Evolutionary conservation across 2,888 invertebrate species (phyloP), one percentile per base, ranked within the genome.

Genomic region (Pemphredon lugubris): DNA sequence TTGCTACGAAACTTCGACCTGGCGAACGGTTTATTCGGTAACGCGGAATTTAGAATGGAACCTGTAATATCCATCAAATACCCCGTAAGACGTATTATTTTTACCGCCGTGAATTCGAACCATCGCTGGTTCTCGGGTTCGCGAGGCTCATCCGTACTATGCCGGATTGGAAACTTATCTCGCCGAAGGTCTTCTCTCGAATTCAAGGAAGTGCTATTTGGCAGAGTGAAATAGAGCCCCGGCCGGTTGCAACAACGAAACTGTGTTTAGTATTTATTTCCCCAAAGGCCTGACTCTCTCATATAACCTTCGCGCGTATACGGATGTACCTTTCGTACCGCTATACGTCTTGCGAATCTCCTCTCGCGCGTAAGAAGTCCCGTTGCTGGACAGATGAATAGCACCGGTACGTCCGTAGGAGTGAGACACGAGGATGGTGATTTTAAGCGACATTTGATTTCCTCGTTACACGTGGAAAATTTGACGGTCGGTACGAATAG

Each of bases 181-280:
- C 14, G 60, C 23, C 11, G 54, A 37, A 57, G 55, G 59, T 30
- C 42, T 13, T 20, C 18, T 34, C 18, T 63, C 40, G 69, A 37
- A 47, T 53, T 39, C 58, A 53, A 37, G n/a, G 45, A 34, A 30
- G 37, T 18, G 26, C 47, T 37, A 45, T 30, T 16, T 34, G 50
- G 37, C 16, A 50, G 66, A 51, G 42, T 63, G 68, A 57, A 72
- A 57, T 50, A 45, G 47, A 37, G 23, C 59, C 21, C 37, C n/a
- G 23, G 32, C 34, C 53, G n/a, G 39, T 30, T 32, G 53, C 34
- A 53, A 75, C 45, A 47, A 61, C 53, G 50, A 45, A 60, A 64
- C 42, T 47, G 50, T 32, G 75, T 77, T 77, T 63, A 78, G 75
- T 78, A 77, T 77, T 77, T 78, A 77, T 79, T 77, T 77, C 75